Evolutionary conservation across 1,140 invertebrate species (phyloP).

Genomic region (Nautilus pompilius): DNA sequence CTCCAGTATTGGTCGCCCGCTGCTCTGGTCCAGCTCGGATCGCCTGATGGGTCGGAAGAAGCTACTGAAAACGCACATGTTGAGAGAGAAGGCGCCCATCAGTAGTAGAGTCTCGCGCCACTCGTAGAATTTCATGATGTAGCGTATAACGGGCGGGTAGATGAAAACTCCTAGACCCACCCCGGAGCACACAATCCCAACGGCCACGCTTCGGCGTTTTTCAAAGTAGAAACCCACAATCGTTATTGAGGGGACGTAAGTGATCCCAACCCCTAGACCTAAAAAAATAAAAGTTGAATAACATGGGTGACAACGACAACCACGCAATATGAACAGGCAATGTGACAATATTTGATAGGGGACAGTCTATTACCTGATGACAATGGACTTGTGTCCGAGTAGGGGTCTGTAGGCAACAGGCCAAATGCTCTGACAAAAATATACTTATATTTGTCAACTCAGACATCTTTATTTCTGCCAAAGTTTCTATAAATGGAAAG

Average conservation of each 20-base stretch:
- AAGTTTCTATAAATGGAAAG: too few species aligned
- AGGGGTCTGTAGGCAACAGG: too few species aligned
- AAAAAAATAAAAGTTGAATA: constrained; percentile 39
- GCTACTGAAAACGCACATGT: constrained; percentile 20
- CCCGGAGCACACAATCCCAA: constrained; percentile 84
- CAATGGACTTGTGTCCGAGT: too few species aligned
- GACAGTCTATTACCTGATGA: too few species aligned
- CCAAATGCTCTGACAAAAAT: too few species aligned
- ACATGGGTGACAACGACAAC: constrained; percentile 46
- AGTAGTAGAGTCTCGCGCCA: constrained; percentile 68
- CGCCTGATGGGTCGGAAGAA: too few species aligned
- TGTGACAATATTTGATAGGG: constrained; percentile 27
- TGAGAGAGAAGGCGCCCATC: constrained; percentile 17
- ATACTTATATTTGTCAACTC: too few species aligned
- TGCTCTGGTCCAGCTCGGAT: too few species aligned
- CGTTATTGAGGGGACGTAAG: constrained; percentile 84
- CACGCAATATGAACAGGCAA: constrained; percentile 68
- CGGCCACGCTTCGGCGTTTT: constrained; percentile 78
- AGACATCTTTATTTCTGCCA: too few species aligned
- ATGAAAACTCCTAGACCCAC: constrained; percentile 83
- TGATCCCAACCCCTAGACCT: constrained; percentile 82
- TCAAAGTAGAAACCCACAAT: constrained; percentile 88
- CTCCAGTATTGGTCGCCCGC: too few species aligned
- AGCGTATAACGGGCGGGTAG: constrained; percentile 63
- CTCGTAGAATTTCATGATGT: constrained; percentile 63